phyloP scores from a whole-genome alignment of 2,113 vertebrate genomes.

The Cynopterus brachyotis region DNA sequence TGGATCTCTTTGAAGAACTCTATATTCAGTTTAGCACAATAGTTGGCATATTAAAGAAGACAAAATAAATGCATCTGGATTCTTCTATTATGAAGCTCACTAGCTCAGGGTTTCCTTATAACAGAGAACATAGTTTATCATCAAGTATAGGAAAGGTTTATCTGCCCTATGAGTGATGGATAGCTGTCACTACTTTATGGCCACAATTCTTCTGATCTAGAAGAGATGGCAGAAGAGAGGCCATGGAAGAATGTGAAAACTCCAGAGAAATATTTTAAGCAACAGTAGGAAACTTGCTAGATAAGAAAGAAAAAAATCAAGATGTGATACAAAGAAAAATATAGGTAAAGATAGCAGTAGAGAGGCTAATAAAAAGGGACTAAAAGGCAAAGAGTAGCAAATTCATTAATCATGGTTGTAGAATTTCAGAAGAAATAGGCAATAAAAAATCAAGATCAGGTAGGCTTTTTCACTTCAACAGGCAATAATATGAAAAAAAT shows the following conservation, averaged over 20 bases:
- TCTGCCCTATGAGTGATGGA: neutral
- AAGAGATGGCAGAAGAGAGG: neutral
- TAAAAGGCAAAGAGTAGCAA: neutral
- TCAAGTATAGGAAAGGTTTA: too few species aligned
- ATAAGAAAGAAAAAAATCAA: neutral
- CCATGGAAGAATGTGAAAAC: neutral
- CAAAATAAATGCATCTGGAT: neutral
- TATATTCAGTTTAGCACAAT: neutral
- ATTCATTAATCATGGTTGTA: neutral
- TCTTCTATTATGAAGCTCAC: neutral
- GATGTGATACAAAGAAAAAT: neutral
- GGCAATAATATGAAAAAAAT: neutral
- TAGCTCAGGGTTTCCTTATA: neutral
- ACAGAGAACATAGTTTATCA: neutral
- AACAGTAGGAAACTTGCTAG: neutral
- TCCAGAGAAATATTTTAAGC: conserved; percentile 15
- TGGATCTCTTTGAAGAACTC: neutral
- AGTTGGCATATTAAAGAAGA: neutral
- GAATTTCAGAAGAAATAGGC: neutral
- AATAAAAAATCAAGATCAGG: neutral
- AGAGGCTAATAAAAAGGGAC: neutral
- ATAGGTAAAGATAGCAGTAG: neutral
- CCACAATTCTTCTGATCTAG: neutral
- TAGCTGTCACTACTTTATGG: neutral
- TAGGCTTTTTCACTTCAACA: neutral